Evolutionary conservation across 2,797 vertebrate genomes (phyloP).

Genomic region (Halcyon leucocephala): DNA sequence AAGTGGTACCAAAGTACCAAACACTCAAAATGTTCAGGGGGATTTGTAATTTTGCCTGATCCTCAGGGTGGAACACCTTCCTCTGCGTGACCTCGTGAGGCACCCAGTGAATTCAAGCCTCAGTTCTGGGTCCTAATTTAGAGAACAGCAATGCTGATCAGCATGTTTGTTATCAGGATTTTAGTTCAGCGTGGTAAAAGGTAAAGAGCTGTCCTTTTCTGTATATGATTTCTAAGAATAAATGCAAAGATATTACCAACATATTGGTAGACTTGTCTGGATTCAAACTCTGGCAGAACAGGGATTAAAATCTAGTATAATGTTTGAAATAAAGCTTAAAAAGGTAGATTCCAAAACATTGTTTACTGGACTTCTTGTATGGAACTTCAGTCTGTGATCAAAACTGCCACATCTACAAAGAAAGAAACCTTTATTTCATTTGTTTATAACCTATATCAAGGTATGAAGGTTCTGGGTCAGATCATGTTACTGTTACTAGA

Average conservation of each 20-base stretch:
- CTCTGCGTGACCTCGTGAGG: neutral
- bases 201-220: neutral
- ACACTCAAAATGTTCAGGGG: neutral
- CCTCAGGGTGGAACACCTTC: fast-evolving
- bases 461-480: neutral
- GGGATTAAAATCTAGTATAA: neutral
- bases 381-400: neutral
- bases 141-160: neutral
- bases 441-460: neutral
- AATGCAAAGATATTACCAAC: neutral
- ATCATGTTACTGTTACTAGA: neutral
- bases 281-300: neutral
- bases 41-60: neutral
- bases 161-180: neutral
- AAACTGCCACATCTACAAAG: neutral
- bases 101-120: neutral
- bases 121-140: neutral
- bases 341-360: neutral
- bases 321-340: neutral
- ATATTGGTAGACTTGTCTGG: neutral
- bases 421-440: neutral
- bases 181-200: neutral
- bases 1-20: neutral
- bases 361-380: neutral
- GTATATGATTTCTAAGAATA: neutral